Evolutionary conservation across 2,888 invertebrate species (phyloP).

Genomic region (Enchytraeus crypticus): DNA sequence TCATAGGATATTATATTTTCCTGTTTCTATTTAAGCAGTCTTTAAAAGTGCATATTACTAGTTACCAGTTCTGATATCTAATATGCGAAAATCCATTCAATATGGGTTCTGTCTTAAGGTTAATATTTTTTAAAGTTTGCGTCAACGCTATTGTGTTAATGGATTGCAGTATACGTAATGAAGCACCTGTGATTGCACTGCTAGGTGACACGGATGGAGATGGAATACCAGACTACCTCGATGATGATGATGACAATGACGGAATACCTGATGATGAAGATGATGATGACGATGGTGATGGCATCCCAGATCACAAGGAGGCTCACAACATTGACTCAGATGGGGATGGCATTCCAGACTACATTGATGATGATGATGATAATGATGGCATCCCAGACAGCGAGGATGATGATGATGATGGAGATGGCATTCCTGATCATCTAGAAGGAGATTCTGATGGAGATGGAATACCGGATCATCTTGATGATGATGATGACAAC

Average conservation of each 20-base stretch:
- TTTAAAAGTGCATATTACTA: too few species aligned
- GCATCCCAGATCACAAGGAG: constrained; percentile 23
- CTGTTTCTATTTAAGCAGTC: too few species aligned
- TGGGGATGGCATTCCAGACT: constrained; percentile 39
- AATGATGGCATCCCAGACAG: constrained; percentile 32
- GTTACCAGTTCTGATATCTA: too few species aligned
- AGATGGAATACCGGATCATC: constrained; percentile 34
- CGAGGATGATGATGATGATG: constrained; percentile 34
- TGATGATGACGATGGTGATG: constrained; percentile 26
- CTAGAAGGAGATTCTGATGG: constrained; percentile 25
- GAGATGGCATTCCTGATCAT: constrained; percentile 24
- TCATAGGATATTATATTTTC: too few species aligned
- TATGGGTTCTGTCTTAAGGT: too few species aligned
- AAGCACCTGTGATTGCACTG: too few species aligned
- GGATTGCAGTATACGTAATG: constrained; percentile 27
- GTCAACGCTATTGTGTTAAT: too few species aligned
- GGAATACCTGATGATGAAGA: constrained; percentile 30
- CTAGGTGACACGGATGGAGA: too few species aligned
- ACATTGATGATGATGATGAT: constrained; percentile 28
- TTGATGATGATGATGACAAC: constrained; percentile 25
- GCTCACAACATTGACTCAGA: constrained; percentile 32
- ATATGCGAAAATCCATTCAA: too few species aligned
- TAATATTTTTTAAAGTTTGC: too few species aligned
- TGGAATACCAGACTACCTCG: constrained; percentile 39
- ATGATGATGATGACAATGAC: constrained; percentile 34